Base-by-base conservation (phyloP, 2,888 invertebrate genomes). In the Limenitis camilla region DNA sequence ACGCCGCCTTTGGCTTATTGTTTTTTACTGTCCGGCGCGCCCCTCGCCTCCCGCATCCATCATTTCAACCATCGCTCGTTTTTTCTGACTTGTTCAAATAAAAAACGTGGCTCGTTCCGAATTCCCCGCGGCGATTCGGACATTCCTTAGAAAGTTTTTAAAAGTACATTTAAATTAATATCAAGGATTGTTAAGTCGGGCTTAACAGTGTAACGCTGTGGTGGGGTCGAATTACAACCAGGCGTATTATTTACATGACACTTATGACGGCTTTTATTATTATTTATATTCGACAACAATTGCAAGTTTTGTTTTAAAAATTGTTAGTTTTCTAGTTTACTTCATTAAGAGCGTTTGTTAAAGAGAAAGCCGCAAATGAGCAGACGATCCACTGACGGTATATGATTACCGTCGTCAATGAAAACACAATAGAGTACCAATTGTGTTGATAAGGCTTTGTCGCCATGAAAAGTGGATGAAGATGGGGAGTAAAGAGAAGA, bases 21-120 rank as follows among this genome's bases (percentile, higher is more conserved):
- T 87, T 83, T 85, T 86, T 81, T 86, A 87, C 86, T 84, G 71
- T 76, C 68, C 67, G 76, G 59, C 72, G 83, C 82, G 79, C 81
- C 81, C 65, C 68, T 64, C 72, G 61, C 75, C 71, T 64, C 65
- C 68, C 65, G 68, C 81, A 85, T 85, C 81, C 76, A 84, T 86
- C 86, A 85, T 76, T 61, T 56, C 53, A 53, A 56, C 52, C 60
- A 56, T 49, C 56, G 58, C 54, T 55, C 59, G 57, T 61, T 63
- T 65, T 63, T 63, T 63, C 61, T 59, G 66, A 68, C 69, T 67
- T 73, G 71, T 71, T 69, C 73, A 76, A 73, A 74, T 66, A 75
- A 76, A 76, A 77, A 73, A 70, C 64, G 56, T 56, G 56, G 53
- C 59, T 55, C 62, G 55, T 68, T 56, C 64, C 64, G 71, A 70